Base-by-base conservation (phyloP, 2,888 invertebrate species). In the Eutolmus rufibarbis region DNA sequence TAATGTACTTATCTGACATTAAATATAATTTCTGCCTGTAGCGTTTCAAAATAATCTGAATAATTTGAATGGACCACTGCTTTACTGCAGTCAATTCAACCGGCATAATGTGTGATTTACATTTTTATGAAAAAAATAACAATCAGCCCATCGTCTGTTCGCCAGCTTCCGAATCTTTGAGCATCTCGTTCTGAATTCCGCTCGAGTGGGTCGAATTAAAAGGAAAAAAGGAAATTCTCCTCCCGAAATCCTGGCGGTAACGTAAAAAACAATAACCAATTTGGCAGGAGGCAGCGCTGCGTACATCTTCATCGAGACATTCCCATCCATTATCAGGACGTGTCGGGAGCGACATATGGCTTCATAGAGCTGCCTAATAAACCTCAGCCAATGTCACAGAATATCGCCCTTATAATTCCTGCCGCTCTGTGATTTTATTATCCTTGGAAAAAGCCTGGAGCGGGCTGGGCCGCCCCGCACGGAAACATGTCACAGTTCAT, bases 401-500 rank as follows among this genome's bases (percentile, higher is more conserved):
- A 56, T 81, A 56, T 46, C 56, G 28, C 81, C 81, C 81, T 81
- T 81, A 78, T 78, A 81, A 81, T 56, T 81, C 56, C 81, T 28
- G 56, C 56, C 56, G 56, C 34, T 81, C 23, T 56, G 81, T 31
- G 56, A 81, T 81, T 81, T 81, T 81, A 81, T 81, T 81, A 56
- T 51, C 81, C 66, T 66, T 66, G 28, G 23, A 1, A 31, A 81
- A 81, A 37, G 81, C 81, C 56, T 12, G 66, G 28, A 66, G 66
- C 66, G 66, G 66, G 66, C 19, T 5, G 12, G 66, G 23, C 12
- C 66, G 66, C 12, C 43, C 12, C 43, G 28, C 43, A 79, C 43
- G 28, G 56, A 34, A 81, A 56, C 81, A 81, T 56, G 81, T 81
- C 51, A 81, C 81, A 34, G 81, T 81, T 81, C 81, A 81, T 81